These are phyloP conservation scores for Anthopleura sola DNA, from an alignment of 64 coral and sea anemone species.

Conservation along the genomic window DNA sequence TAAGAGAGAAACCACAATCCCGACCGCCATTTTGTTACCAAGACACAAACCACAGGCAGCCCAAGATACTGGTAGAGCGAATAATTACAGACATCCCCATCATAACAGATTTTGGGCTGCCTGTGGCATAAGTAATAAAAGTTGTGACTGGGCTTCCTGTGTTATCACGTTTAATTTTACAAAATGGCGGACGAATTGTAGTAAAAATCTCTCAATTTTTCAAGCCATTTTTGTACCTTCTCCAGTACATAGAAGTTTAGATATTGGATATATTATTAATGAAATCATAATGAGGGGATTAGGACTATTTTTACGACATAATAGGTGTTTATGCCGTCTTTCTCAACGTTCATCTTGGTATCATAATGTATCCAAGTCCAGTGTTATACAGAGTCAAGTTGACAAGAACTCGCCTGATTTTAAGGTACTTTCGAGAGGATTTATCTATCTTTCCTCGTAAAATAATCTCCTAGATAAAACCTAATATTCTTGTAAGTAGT, in stretches of 20 bases:
- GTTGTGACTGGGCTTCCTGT: background rate
- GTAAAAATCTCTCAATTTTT: background rate
- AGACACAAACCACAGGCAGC: background rate
- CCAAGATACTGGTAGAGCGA: no score
- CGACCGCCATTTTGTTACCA: background rate
- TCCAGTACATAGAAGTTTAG: background rate
- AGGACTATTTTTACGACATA: slow-evolving; percentile 8
- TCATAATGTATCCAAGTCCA: slow-evolving; percentile 64
- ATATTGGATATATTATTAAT: slow-evolving; percentile 7
- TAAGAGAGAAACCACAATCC: background rate
- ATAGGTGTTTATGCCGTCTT: background rate
- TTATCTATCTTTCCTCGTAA: background rate
- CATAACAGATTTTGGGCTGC: no score
- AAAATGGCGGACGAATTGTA: background rate
- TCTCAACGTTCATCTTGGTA: slow-evolving; percentile 8
- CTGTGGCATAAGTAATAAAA: no score
- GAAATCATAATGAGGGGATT: slow-evolving; percentile 40
- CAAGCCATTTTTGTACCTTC: background rate
- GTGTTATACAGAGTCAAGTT: slow-evolving; percentile 52
- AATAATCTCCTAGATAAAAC: no score
- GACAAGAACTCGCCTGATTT: slow-evolving; percentile 54
- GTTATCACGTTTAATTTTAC: background rate
- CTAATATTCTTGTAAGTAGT: no score
- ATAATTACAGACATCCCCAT: no score
- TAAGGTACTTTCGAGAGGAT: background rate